Percentiles rank a stretch among this genome's conserved stretches.
Conservation (phyloP, 2,113 vertebrate species). For the Boulengeromyrus knoepffleri region DNA sequence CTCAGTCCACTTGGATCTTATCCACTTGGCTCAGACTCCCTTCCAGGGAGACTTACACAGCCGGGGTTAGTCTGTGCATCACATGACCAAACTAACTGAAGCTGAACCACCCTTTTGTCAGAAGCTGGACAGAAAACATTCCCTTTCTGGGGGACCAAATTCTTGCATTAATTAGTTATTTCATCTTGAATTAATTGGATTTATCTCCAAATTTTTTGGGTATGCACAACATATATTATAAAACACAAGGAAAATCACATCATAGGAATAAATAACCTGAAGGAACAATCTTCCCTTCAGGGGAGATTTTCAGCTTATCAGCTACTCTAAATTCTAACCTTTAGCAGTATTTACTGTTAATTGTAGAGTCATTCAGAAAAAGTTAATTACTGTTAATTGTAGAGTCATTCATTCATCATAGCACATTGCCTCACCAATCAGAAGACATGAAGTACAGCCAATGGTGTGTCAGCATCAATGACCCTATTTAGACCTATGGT, state of each 20-base stretch:
- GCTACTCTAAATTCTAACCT: background rate
- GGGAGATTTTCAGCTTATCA: background rate
- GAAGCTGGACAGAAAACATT: background rate
- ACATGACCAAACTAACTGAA: background rate
- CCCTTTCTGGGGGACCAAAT: background rate
- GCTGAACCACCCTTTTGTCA: background rate
- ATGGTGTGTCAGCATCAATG: background rate
- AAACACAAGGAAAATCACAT: background rate
- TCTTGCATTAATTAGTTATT: background rate
- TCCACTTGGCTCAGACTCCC: background rate
- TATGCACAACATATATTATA: background rate
- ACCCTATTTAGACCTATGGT: background rate
- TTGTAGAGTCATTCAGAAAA: background rate
- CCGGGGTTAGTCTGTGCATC: background rate
- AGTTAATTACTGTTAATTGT: background rate
- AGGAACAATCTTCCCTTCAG: background rate
- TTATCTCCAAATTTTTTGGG: background rate
- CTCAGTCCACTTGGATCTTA: background rate
- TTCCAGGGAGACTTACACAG: background rate
- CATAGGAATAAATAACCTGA: background rate
- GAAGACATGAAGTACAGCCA: background rate
- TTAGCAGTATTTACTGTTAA: background rate
- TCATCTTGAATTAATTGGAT: background rate
- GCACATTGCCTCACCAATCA: background rate
- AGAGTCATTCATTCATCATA: background rate